These are phyloP conservation scores for Ceuthmochares aereus DNA, from an alignment of 2,113 vertebrate species.

Conservation along the genomic window DNA sequence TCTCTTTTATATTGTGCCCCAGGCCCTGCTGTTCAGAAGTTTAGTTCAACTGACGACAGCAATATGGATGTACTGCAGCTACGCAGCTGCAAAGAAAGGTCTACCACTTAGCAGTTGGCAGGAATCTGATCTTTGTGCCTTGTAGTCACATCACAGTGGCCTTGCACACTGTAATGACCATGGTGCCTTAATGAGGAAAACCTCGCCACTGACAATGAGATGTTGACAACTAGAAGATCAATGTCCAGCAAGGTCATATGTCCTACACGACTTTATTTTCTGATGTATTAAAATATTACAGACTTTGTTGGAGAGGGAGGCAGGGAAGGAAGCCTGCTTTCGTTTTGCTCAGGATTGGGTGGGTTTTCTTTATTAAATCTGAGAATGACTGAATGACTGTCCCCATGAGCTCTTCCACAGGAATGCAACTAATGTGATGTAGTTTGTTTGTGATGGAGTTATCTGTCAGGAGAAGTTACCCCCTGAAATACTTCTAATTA, in stretches of 20 bases:
- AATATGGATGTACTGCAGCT: neutral
- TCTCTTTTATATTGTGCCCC: neutral
- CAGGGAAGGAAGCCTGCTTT: neutral
- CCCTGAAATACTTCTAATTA: neutral
- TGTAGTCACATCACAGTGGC: neutral
- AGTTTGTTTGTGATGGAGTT: neutral
- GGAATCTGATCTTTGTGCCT: conserved; percentile 7
- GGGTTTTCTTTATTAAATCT: neutral
- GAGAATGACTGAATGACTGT: neutral
- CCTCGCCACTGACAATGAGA: neutral
- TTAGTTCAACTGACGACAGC: neutral
- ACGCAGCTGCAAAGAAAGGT: neutral
- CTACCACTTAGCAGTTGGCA: neutral
- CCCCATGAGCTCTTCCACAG: neutral
- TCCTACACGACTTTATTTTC: neutral
- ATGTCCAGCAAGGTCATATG: neutral
- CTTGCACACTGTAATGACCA: neutral
- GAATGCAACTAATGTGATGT: neutral
- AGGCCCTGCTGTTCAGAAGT: neutral
- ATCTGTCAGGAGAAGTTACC: neutral
- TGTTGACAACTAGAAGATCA: neutral
- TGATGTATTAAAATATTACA: neutral
- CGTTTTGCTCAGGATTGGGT: neutral
- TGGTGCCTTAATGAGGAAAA: neutral
- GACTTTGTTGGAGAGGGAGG: fast-evolving